Conservation (phyloP, 2,113 vertebrate genomes). For the Cygnus atratus region DNA sequence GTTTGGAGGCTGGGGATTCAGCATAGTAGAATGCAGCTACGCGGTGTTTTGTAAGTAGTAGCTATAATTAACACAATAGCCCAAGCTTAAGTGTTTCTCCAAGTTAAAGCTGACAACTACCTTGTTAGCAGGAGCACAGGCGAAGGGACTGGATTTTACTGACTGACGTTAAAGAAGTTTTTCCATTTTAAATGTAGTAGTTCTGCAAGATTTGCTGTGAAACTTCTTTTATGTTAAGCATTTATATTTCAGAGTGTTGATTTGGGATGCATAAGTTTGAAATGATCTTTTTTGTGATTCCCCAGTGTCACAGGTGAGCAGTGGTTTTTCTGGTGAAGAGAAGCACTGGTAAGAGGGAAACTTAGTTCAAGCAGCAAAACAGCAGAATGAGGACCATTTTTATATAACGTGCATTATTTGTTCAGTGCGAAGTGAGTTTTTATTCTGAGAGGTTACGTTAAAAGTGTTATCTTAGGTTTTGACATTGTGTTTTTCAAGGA, state of each 20-base stretch:
- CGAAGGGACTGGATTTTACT: neutral
- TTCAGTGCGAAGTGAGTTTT: neutral
- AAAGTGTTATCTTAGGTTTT: neutral
- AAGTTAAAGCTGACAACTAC: slow-evolving; percentile 13
- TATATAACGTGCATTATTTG: neutral
- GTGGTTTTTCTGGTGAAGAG: neutral
- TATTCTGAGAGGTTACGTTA: neutral
- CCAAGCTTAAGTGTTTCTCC: slow-evolving; percentile 4
- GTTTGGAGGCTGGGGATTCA: slow-evolving; percentile 34
- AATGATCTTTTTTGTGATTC: neutral
- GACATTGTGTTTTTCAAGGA: neutral
- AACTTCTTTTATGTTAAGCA: neutral
- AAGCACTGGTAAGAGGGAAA: neutral
- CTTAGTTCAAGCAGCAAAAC: neutral
- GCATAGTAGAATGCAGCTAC: neutral
- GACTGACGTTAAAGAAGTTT: neutral
- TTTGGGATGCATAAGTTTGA: neutral
- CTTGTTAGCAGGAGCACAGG: neutral
- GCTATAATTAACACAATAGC: slow-evolving; percentile 28
- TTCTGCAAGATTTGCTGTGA: neutral
- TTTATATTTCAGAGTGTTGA: neutral
- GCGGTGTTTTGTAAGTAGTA: neutral
- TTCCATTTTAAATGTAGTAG: neutral
- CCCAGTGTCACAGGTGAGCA: neutral
- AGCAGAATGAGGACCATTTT: neutral